Evolutionary conservation across 2,888 invertebrate species (phyloP), one percentile per base, ranked within the genome.

Genomic region (Drosophila diplacantha): DNA sequence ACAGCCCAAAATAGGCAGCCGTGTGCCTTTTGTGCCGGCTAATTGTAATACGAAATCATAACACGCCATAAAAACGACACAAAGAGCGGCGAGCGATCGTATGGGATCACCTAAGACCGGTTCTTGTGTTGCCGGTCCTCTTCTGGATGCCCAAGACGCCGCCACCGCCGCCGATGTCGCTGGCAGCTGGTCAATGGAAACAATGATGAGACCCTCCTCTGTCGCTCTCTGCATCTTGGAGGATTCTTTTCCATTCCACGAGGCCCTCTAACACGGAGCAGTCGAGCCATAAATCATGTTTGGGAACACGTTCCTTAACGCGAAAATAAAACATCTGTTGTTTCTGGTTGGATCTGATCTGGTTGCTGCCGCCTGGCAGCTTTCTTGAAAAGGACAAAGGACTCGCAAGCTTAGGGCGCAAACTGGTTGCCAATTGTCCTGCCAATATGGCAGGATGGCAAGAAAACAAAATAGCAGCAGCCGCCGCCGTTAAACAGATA

Each of bases 1-100:
- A 41, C 55, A 64, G 58, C 46, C 46, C 55, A 57, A 58, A 77
- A 65, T 63, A 66, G 79, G 69, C 71, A 66, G 67, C 69, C 43
- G 52, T 38, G 54, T 66, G 81, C 79, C 83, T 79, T 81, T 79
- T 79, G 78, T 79, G 62, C 64, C 62, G 55, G 79, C 81, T 83
- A 79, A 79, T 79, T 79, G 81, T 79, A 79, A 79, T 69, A 73
- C 81, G 78, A 67, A 83, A 79, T 79, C 78, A 79, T 79, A 79
- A 79, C 78, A 79, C 78, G 78, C 75, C 78, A 79, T 79, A 81
- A 79, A 77, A 81, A 81, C 54, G 77, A 81, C 67, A 80, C 74
- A 75, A 66, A 66, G 31, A 31, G 47, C 38, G 49, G 54, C 34
- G 24, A 68, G 47, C 20, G 18, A 26, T 39, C 32, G 39, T 20